A percentile compares a stretch with the other conserved stretches of the same genome.
Evolutionary conservation across 35 echinoderm and acorn worm species (phyloP).

Genomic region (Nesometra sesokonis): DNA sequence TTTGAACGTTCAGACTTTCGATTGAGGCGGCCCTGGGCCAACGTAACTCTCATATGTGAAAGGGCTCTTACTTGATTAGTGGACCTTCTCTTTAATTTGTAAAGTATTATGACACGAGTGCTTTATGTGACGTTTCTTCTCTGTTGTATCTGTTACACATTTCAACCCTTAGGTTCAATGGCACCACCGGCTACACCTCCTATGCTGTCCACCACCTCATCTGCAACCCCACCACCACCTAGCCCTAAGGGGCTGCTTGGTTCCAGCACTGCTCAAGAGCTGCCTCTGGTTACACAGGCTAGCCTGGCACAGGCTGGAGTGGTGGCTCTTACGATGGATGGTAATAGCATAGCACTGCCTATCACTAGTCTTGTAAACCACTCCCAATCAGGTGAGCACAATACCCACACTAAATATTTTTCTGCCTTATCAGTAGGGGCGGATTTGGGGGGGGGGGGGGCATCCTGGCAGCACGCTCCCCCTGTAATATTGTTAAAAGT

Average conservation of each 20-base stretch:
- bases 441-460: too few species aligned
- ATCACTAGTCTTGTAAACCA: slow-evolving; percentile 10
- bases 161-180: slow-evolving; percentile 37
- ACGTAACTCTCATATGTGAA: too few species aligned
- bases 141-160: not conserved
- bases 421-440: too few species aligned
- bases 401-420: too few species aligned
- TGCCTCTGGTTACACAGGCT: slow-evolving; percentile 17
- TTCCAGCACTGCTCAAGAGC: slow-evolving; percentile 11
- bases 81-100: too few species aligned
- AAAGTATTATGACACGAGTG: too few species aligned
- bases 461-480: too few species aligned
- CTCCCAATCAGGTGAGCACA: slow-evolving; percentile 28
- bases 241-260: slow-evolving; percentile 9
- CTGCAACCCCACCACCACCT: slow-evolving; percentile 15
- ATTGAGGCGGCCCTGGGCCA: too few species aligned
- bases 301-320: slow-evolving; percentile 17
- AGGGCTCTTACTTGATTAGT: too few species aligned
- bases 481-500: too few species aligned
- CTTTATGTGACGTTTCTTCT: too few species aligned
- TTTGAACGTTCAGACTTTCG: too few species aligned
- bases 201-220: slow-evolving; percentile 28
- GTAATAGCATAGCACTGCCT: slow-evolving; percentile 17
- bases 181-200: slow-evolving; percentile 57
- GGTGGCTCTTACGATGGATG: slow-evolving; percentile 26